phyloP scores from a whole-genome alignment of 2,888 invertebrate species.

The Eledona agricola region DNA sequence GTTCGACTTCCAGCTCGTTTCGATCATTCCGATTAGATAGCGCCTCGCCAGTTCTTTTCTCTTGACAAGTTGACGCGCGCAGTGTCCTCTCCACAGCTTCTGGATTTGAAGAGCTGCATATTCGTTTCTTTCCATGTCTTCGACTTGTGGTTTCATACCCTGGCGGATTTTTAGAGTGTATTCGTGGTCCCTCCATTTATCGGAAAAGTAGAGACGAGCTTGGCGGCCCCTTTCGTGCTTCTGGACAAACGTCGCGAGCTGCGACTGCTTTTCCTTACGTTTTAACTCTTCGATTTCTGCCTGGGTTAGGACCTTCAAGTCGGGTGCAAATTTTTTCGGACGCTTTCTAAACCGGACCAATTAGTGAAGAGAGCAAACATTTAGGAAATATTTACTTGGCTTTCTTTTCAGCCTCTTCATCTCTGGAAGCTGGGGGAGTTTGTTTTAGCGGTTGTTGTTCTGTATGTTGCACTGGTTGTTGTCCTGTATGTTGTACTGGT shows the following conservation, averaged over 20 bases:
- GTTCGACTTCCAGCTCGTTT: slow-evolving; percentile 64
- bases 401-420: slow-evolving; percentile 45
- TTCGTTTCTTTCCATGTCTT: slow-evolving; percentile 35
- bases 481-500: slow-evolving; percentile 37
- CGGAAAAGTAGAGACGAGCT: slow-evolving; percentile 52
- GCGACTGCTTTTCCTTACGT: slow-evolving; percentile 44
- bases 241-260: slow-evolving; percentile 61
- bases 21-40: slow-evolving; percentile 66
- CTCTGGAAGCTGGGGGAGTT: too few species aligned
- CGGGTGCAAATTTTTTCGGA: slow-evolving; percentile 24
- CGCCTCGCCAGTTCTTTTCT: slow-evolving; percentile 62
- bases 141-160: slow-evolving; percentile 16
- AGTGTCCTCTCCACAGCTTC: slow-evolving; percentile 62
- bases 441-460: slow-evolving; percentile 28
- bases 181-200: slow-evolving; percentile 35
- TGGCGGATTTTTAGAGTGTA: slow-evolving; percentile 28
- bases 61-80: slow-evolving; percentile 61
- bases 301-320: slow-evolving; percentile 47
- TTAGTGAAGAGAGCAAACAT: too few species aligned
- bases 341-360: too few species aligned
- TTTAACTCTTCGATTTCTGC: slow-evolving; percentile 46
- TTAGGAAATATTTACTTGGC: slow-evolving; percentile 36
- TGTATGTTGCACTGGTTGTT: slow-evolving; percentile 25
- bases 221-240: slow-evolving; percentile 63
- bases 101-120: slow-evolving; percentile 60